Conservation (phyloP, 2,888 invertebrate genomes). For the Ecdyonurus torrentis region DNA sequence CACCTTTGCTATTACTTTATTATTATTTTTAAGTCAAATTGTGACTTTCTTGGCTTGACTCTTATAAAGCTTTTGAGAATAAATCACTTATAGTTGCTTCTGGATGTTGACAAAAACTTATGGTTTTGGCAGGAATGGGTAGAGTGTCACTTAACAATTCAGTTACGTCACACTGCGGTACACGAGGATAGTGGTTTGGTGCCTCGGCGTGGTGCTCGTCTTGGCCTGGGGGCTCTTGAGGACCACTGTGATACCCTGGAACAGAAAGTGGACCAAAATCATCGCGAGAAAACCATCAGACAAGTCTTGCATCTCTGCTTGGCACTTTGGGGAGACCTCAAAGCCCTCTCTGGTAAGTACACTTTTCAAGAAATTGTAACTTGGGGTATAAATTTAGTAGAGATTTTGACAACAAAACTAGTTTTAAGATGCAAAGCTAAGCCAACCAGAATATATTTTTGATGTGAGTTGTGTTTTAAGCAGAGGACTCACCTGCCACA, state of each 20-base stretch:
- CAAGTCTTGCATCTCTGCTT: slow-evolving; percentile 52
- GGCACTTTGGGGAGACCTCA: slow-evolving; percentile 68
- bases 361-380: background rate
- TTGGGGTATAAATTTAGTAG: background rate
- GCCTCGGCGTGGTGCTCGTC: slow-evolving; percentile 20
- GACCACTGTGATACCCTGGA: slow-evolving; percentile 35
- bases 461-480: too few species aligned
- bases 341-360: background rate
- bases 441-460: too few species aligned
- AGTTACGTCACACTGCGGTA: slow-evolving; percentile 34
- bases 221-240: slow-evolving; percentile 33
- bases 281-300: slow-evolving; percentile 13
- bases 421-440: too few species aligned
- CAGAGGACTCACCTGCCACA: background rate
- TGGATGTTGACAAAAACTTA: too few species aligned
- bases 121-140: slow-evolving; percentile 33
- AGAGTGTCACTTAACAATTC: slow-evolving; percentile 42
- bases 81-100: too few species aligned
- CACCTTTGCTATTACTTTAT: too few species aligned
- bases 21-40: too few species aligned
- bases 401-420: background rate
- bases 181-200: slow-evolving; percentile 18
- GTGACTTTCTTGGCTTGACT: too few species aligned
- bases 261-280: slow-evolving; percentile 4
- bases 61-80: too few species aligned